Base-by-base conservation (phyloP, 2,797 vertebrate genomes). In the Eremophila alpestris region DNA sequence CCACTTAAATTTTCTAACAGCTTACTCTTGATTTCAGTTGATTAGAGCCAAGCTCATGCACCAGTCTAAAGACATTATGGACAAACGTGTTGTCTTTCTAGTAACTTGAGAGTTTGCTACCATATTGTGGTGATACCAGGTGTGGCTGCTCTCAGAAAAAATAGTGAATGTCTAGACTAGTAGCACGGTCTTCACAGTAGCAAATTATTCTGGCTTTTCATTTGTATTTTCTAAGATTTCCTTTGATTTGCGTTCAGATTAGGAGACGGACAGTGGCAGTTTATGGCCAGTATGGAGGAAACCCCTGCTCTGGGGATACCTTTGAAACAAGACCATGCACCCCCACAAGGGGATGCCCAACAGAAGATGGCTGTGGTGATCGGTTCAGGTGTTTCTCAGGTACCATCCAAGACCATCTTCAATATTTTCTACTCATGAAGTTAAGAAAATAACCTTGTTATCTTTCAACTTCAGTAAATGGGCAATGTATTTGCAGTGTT, bases 381-480 rank as follows among this genome's bases (percentile, higher is more conserved):
- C 98, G 98, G 38, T 99, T 99, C 95, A 98, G 98, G 56, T 99
- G 99, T 95, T 97, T 97, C 56, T 98, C 99, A 93, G 99, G 99
- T 99, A 97, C 84, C 27, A 59, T 60, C 48, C 67, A 81, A 74
- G n/a, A 48, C 8, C 2, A 41, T 68, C 91, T 74, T 45, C 26
- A 43, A 6, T 4, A 21, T 80, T 89, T 90, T 83, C 63, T 60
- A 4, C 14, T 80, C n/a, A 63, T 55, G 70, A 89, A 74, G 9
- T 84, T 80, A 46, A 90, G 67, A 89, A 74, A 17, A 67, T 34
- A 64, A 60, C 9, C 13, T 40, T 64, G 7, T 49, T 82, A 22
- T 54, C 14, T 82, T 85, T 64, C 21, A 85, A 6, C 7, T 60
- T 77, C 32, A 46, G 29, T 64, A 93, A 80, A 80, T 18, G 19